Conservation (phyloP, 1,140 invertebrate species). For the Eurosta solidaginis region DNA sequence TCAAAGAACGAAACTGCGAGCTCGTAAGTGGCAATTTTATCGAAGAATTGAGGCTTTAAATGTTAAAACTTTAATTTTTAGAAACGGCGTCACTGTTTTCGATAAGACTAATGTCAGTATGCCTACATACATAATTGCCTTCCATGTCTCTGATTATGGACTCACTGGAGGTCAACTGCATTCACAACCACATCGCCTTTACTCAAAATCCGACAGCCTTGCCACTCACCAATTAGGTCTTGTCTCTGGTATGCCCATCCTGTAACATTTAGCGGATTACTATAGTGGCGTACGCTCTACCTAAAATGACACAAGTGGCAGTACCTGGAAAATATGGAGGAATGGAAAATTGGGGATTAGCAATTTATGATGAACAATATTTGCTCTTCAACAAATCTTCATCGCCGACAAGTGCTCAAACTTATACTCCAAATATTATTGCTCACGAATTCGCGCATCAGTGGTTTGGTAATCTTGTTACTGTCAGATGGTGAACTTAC, state of each 20-base stretch:
- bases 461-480: conserved; percentile 74
- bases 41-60: too few species aligned
- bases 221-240: conserved; percentile 50
- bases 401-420: too few species aligned
- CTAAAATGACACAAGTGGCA: conserved; percentile 53
- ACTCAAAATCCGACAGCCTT: conserved; percentile 47
- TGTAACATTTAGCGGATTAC: conserved; percentile 47
- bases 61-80: neutral
- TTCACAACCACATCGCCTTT: conserved; percentile 51
- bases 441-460: conserved; percentile 70
- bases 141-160: conserved; percentile 63
- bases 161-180: conserved; percentile 49
- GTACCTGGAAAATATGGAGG: conserved; percentile 53
- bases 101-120: conserved; percentile 39
- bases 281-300: conserved; percentile 45
- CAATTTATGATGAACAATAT: conserved; percentile 54
- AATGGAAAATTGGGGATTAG: conserved; percentile 59
- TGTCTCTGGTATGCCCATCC: conserved; percentile 47
- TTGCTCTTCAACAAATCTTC: conserved; percentile 46
- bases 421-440: too few species aligned
- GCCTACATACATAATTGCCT: conserved; percentile 52
- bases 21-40: conserved; percentile 38
- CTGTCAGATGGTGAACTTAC: conserved; percentile 70
- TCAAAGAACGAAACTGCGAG: conserved; percentile 45
- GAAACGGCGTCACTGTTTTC: conserved; percentile 39